Base-by-base conservation (phyloP, 1,140 invertebrate species). In the Holcopasites calliopsidis region DNA sequence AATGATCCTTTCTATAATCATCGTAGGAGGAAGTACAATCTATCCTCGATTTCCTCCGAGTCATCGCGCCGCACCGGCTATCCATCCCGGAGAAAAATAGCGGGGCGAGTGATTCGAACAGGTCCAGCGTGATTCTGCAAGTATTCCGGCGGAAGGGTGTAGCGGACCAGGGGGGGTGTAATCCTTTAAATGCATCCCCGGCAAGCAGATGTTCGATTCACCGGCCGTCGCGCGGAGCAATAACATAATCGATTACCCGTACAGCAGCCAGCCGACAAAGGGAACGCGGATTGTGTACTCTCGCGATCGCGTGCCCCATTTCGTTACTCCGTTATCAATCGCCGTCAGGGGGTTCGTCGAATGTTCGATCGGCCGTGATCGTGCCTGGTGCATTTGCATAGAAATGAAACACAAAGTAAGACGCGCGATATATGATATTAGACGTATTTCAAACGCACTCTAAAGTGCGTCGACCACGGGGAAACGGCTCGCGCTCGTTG, bases 111-210 rank as follows among this genome's bases (percentile, higher is more conserved):
- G 28, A 35, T 38, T 76, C 11, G 65, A 76, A 84, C 82, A 84
- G 77, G 82, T 84, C 68, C 77, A 70, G 31, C 80, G 58, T 84
- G 82, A 84, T 80, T 79, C 40, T 38, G 82, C 82, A 58, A 77
- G 40, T 76, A 71, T 44, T 47, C 10, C 13, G 18, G 8, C 23
- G n/a, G 65, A 44, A 49, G 79, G 68, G 49, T 62, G 76, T n/a
- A 79, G 68, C 47, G 62, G 50, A 35, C 57, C 55, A 64, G 55
- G 31, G 62, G 75, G 62, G 54, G 54, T 47, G 44, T 73, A 62
- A 79, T 83, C 72, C 62, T 79, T 83, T 73, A 54, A 64, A 79
- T 61, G 68, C 68, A 70, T 84, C 77, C 35, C 50, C 68, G 62
- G 10, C 40, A 21, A 55, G 80, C 82, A 84, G 72, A 84, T 84